Conservation (phyloP, 2,888 invertebrate genomes). For the Dasypolia templi region DNA sequence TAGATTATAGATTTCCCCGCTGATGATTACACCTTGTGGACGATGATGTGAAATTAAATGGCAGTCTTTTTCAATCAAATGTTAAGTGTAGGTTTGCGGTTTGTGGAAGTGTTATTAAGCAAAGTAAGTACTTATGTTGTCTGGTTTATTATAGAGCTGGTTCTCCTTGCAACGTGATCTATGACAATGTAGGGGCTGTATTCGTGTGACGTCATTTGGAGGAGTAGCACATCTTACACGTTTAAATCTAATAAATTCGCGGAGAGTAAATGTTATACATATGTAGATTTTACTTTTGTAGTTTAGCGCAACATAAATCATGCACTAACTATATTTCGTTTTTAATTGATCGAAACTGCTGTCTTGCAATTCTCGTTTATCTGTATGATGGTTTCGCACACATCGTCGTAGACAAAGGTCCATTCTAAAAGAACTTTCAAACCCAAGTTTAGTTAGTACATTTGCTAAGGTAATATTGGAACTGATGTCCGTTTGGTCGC, state of each 20-base stretch:
- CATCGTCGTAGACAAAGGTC: conserved; percentile 40
- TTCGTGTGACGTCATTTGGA: conserved; percentile 24
- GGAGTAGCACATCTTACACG: background rate
- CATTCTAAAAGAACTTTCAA: conserved; percentile 14
- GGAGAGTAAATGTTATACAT: conserved; percentile 30
- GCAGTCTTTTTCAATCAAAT: conserved; percentile 59
- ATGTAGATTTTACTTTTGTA: conserved; percentile 6
- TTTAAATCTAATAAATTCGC: conserved; percentile 23
- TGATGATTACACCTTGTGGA: conserved; percentile 39
- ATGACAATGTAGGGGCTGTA: conserved; percentile 11
- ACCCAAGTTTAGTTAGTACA: conserved; percentile 35
- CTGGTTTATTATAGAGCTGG: conserved; percentile 26
- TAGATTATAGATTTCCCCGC: conserved; percentile 57
- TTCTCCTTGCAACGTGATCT: conserved; percentile 21
- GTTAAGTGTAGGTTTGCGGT: conserved; percentile 45
- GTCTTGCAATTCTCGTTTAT: conserved; percentile 23
- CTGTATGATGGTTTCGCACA: conserved; percentile 16
- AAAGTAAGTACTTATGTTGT: conserved; percentile 22
- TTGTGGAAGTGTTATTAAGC: conserved; percentile 43
- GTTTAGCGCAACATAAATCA: conserved; percentile 29
- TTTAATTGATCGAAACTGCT: conserved; percentile 29
- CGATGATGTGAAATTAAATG: conserved; percentile 64
- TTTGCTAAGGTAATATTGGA: conserved; percentile 57
- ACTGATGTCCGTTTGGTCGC: conserved; percentile 40
- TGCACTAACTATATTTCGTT: conserved; percentile 32